A percentile compares a stretch with the other conserved stretches of the same genome.
phyloP scores from a whole-genome alignment of 2,113 vertebrate species.

The Oryzias woworae region DNA sequence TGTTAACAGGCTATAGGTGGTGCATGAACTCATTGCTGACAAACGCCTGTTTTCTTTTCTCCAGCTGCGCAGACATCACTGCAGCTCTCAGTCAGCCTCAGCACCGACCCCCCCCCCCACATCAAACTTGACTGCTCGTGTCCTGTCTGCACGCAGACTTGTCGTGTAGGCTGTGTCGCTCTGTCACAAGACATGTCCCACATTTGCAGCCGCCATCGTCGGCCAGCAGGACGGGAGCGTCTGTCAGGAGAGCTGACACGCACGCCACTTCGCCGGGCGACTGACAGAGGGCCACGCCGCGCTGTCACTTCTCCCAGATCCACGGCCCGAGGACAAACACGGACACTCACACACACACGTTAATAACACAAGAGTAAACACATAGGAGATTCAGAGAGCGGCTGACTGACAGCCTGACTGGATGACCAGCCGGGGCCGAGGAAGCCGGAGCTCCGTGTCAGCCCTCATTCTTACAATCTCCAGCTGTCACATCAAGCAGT shows the following conservation, averaged over 20 bases:
- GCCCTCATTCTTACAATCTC: constrained; percentile 79
- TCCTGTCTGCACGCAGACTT: constrained; percentile 65
- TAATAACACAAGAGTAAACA: constrained; percentile 69
- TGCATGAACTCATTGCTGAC: too few species aligned
- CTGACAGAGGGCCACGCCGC: constrained; percentile 76
- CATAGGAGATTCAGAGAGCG: constrained; percentile 52
- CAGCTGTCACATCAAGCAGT: constrained; percentile 80
- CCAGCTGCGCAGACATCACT: constrained; percentile 61
- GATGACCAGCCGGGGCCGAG: constrained; percentile 54
- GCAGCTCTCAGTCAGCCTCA: constrained; percentile 53
- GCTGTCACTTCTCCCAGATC: constrained; percentile 74
- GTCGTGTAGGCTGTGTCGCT: constrained; percentile 71
- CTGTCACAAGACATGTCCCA: constrained; percentile 78
- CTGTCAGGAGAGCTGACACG: constrained; percentile 79
- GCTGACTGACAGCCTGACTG: constrained; percentile 69
- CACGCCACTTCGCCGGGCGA: constrained; percentile 76
- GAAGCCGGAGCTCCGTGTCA: constrained; percentile 66
- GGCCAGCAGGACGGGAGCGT: constrained; percentile 72
- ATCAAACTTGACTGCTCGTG: constrained; percentile 74
- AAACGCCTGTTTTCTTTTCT: constrained; percentile 15
- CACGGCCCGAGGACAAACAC: constrained; percentile 70
- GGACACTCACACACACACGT: constrained; percentile 32
- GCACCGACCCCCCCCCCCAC: constrained; percentile 59
- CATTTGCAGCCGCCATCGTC: constrained; percentile 73
- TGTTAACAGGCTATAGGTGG: too few species aligned